Evolutionary conservation across 2,113 vertebrate genomes (phyloP).

Genomic region (Carassius gibelio): DNA sequence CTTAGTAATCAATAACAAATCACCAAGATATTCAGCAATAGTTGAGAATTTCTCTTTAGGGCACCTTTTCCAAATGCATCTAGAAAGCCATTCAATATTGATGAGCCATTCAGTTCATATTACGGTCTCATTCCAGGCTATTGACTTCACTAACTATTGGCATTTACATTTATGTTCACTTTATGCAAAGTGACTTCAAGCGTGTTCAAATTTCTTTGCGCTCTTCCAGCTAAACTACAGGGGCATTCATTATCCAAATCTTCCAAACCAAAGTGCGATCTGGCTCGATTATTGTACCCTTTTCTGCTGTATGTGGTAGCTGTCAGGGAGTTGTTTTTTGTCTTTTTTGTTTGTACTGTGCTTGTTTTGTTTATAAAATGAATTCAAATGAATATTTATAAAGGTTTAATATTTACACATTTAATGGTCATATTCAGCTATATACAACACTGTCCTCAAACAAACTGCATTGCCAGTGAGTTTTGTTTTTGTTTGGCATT

Average conservation of each 20-base stretch:
- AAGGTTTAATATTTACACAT: neutral
- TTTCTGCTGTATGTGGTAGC: constrained; percentile 28
- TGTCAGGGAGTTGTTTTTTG: constrained; percentile 29
- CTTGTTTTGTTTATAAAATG: constrained; percentile 28
- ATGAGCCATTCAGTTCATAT: neutral
- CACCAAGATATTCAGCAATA: neutral
- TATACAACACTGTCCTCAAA: neutral
- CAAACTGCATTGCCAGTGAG: neutral
- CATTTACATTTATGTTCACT: neutral
- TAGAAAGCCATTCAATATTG: neutral
- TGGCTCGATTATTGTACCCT: constrained; percentile 15
- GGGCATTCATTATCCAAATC: neutral
- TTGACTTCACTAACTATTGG: neutral
- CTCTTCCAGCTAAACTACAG: neutral
- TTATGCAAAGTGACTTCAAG: neutral
- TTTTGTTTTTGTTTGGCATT: neutral
- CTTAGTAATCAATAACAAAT: neutral
- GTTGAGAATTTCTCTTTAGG: neutral
- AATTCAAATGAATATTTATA: constrained; percentile 18
- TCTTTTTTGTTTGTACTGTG: constrained; percentile 54
- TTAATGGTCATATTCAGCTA: constrained; percentile 54
- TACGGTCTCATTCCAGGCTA: neutral
- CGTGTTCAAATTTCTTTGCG: neutral
- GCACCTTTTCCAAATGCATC: constrained; percentile 56
- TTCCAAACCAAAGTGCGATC: neutral